Evolutionary conservation across 2,888 invertebrate species (phyloP), one percentile per base, ranked within the genome.

Genomic region (Cheilosia soror): DNA sequence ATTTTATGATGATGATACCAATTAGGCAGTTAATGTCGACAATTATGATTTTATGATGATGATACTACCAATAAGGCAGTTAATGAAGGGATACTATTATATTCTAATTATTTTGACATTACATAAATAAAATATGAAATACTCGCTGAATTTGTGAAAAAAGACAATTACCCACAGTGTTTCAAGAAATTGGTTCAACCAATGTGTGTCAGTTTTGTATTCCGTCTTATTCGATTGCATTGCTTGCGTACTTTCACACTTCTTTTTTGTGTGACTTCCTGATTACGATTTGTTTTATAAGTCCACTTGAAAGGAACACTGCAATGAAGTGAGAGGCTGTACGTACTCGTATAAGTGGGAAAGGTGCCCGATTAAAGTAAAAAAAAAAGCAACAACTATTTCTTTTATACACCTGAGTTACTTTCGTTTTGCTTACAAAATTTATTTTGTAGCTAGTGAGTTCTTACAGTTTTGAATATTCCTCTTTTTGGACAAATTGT

Each of bases 221-320:
- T 55, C 33, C 37, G 33, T 25, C 15, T 51, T 29, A 9, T 27
- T 42, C 25, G n/a, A 44, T 29, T 1, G 27, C 27, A 13, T 25
- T 40, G 65, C 65, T 15, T 44, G 29, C 49, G 11, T 31, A 55
- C 62, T 53, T 73, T 73, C 63, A 63, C 55, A 31, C 31, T 44
- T 53, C 31, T 44, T 53, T 15, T 60, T 44, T 58, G 68, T 20
- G 55, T 31, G 29, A 63, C 63, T 73, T 53, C 63, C 73, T 73
- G 73, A 55, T 72, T 42, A 72, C 37, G 51, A 53, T 62, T 72
- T 62, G 47, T 72, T 49, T 44, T 44, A 63, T 44, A 25, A 49
- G 27, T 42, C 58, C 71, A 60, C n/a, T 13, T 49, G 25, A 49
- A 20, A 31, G 31, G 40, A 40, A 2, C 57, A 31, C 4, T 60